A percentile compares a stretch with the other conserved stretches of the same genome.
phyloP scores from a whole-genome alignment of 2,797 vertebrate genomes.

The Cynopterus sphinx region DNA sequence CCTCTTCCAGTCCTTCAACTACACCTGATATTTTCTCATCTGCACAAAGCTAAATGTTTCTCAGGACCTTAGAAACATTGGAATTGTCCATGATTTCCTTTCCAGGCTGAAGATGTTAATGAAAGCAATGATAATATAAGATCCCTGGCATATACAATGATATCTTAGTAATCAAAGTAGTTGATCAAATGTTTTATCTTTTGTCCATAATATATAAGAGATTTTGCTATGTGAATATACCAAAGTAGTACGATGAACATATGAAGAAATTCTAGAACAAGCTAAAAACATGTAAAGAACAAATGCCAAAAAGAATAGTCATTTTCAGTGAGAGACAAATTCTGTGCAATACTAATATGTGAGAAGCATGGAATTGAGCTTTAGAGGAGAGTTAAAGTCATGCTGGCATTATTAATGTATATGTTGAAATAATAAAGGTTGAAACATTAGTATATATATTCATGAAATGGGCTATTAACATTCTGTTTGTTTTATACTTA shows the following conservation, averaged over 20 bases:
- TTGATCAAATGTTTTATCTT: constrained; percentile 22
- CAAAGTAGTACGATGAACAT: not conserved
- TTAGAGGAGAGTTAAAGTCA: not conserved
- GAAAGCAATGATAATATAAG: not conserved
- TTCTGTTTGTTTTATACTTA: constrained; percentile 70
- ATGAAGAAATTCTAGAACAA: not conserved
- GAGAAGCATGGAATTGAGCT: not conserved
- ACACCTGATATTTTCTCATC: not conserved
- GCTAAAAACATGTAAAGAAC: not conserved
- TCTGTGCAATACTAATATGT: not conserved
- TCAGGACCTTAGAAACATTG: not conserved
- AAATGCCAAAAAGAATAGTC: not conserved
- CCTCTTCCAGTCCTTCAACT: not conserved
- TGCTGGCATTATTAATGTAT: not conserved
- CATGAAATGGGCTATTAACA: constrained; percentile 60
- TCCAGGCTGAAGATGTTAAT: not conserved
- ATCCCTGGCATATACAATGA: not conserved
- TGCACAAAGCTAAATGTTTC: not conserved
- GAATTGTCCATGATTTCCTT: not conserved
- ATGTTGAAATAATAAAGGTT: constrained; percentile 39
- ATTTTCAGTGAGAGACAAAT: constrained; percentile 26
- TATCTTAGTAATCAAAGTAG: not conserved
- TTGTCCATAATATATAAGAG: not conserved
- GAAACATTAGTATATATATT: constrained; percentile 41
- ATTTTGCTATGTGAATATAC: not conserved